Percentiles rank a stretch among this genome's conserved stretches.
Evolutionary conservation across 1,140 invertebrate species (phyloP).

Genomic region (Xylocopa sonorina): DNA sequence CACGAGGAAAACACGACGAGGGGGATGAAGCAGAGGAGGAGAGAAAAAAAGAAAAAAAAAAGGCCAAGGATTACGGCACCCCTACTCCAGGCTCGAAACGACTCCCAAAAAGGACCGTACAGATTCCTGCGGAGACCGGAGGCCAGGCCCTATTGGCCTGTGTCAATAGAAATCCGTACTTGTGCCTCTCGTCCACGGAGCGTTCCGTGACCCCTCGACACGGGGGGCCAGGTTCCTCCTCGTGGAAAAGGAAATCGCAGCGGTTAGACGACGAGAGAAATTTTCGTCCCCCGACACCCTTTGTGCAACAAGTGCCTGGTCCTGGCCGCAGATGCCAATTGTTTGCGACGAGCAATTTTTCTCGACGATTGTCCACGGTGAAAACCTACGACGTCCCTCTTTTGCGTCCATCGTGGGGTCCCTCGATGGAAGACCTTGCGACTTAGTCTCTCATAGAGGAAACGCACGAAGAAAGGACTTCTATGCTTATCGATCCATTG

Average conservation of each 20-base stretch:
- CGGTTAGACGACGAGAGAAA: background rate
- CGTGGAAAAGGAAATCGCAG: slow-evolving; percentile 35
- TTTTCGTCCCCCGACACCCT: slow-evolving; percentile 27
- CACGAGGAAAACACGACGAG: slow-evolving; percentile 6
- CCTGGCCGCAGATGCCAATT: background rate
- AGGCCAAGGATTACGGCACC: slow-evolving; percentile 68
- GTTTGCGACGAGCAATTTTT: slow-evolving; percentile 37
- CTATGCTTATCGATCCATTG: no score
- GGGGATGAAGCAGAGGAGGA: slow-evolving; percentile 5
- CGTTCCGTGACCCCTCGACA: slow-evolving; percentile 40
- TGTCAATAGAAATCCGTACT: slow-evolving; percentile 71
- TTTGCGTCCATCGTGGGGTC: no score
- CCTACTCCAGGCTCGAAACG: background rate
- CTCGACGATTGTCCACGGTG: background rate
- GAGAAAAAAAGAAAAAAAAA: slow-evolving; percentile 47
- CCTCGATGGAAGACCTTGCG: background rate
- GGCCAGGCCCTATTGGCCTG: slow-evolving; percentile 51
- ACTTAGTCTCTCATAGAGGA: no score
- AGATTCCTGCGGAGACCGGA: slow-evolving; percentile 37
- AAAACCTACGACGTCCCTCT: background rate
- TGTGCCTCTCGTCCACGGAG: slow-evolving; percentile 56
- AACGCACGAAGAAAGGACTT: no score
- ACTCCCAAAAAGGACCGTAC: slow-evolving; percentile 35
- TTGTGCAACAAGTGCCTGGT: slow-evolving; percentile 54
- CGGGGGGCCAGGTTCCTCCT: slow-evolving; percentile 3